Conservation (phyloP, 2,113 vertebrate species). For the Cheirogaleus medius region DNA sequence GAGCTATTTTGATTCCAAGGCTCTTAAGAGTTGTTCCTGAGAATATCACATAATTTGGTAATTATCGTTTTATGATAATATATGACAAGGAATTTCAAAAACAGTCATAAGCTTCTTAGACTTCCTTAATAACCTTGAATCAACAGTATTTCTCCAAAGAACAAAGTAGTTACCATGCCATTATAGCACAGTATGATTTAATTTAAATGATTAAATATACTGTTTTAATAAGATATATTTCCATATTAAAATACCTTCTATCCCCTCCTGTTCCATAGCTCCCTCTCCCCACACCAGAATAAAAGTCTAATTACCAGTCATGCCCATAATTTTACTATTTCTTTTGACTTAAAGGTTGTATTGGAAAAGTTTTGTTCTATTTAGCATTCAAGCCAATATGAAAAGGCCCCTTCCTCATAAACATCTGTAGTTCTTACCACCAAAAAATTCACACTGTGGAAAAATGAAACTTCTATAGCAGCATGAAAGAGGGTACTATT, state of each 20-base stretch:
- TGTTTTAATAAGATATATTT: constrained; percentile 67
- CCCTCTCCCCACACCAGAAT: not conserved
- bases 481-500: not conserved
- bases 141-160: constrained; percentile 66
- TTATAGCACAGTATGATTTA: constrained; percentile 54
- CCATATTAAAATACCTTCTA: constrained; percentile 62
- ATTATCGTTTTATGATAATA: constrained; percentile 77
- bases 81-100: constrained; percentile 74
- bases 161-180: constrained; percentile 51
- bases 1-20: constrained; percentile 77
- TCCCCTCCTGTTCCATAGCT: constrained; percentile 2
- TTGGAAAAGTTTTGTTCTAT: constrained; percentile 18
- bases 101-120: constrained; percentile 60
- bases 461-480: constrained; percentile 2
- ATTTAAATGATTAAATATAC: constrained; percentile 74
- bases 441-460: not conserved
- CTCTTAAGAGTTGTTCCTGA: constrained; percentile 79
- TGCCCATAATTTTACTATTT: constrained; percentile 64
- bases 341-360: constrained; percentile 49
- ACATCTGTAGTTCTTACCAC: constrained; percentile 6
- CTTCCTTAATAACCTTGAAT: constrained; percentile 72
- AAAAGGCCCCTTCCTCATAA: constrained; percentile 1
- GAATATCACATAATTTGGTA: constrained; percentile 76
- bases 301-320: constrained; percentile 37
- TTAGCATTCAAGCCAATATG: not conserved